phyloP scores from a whole-genome alignment of 2,888 invertebrate genomes.

The Periphyllus acericola region DNA sequence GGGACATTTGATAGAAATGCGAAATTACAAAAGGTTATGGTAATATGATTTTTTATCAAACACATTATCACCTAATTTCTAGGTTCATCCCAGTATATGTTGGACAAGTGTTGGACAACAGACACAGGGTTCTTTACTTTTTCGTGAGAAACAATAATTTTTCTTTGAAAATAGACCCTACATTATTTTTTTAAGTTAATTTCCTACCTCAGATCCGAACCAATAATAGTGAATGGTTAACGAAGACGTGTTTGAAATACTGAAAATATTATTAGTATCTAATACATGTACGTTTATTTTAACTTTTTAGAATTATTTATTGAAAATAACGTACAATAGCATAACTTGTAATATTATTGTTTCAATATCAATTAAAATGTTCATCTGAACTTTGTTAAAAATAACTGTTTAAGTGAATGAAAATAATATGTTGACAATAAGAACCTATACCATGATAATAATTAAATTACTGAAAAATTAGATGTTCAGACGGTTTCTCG shows the following conservation, averaged over 20 bases:
- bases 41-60: not conserved
- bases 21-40: not conserved
- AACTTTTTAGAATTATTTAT: not conserved
- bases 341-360: too few species aligned
- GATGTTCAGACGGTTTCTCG: too few species aligned
- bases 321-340: not conserved
- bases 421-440: too few species aligned
- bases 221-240: not conserved
- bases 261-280: not conserved
- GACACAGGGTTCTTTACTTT: too few species aligned
- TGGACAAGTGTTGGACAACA: not conserved
- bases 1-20: not conserved
- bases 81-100: not conserved
- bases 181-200: not conserved
- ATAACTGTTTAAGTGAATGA: too few species aligned
- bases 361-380: too few species aligned
- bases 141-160: not conserved
- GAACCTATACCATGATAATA: too few species aligned
- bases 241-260: slow-evolving; percentile 15
- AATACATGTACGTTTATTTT: not conserved
- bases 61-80: not conserved
- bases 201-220: not conserved
- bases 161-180: not conserved
- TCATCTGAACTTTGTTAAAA: too few species aligned
- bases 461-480: too few species aligned